phyloP scores from a whole-genome alignment of 2,797 vertebrate genomes.

The Synaphobranchus kaupii region DNA sequence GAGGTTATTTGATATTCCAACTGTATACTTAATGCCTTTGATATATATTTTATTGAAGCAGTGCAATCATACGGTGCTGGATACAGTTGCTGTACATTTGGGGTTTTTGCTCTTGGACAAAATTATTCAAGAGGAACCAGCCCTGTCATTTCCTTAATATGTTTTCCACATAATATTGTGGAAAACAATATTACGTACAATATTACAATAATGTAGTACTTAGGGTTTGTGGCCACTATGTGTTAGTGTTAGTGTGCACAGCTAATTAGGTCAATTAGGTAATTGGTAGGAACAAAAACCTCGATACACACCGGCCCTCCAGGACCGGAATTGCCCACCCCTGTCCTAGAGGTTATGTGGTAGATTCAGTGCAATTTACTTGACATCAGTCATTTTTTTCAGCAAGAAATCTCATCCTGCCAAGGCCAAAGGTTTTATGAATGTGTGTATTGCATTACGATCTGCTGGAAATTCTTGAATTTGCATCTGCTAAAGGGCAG shows the following conservation, averaged over 20 bases:
- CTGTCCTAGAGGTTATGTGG: not conserved
- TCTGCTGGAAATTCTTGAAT: not conserved
- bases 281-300: too few relatives aligned
- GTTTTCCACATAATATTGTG: too few relatives aligned
- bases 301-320: too few relatives aligned
- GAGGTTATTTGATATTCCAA: not conserved
- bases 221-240: too few relatives aligned
- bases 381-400: not conserved
- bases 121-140: too few relatives aligned
- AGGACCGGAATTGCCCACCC: too few relatives aligned
- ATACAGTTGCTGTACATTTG: not conserved
- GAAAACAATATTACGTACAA: too few relatives aligned
- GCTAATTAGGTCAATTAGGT: too few relatives aligned
- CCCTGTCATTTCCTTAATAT: too few relatives aligned
- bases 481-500: not conserved
- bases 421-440: constrained; percentile 7
- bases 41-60: not conserved
- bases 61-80: not conserved
- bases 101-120: not conserved
- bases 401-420: not conserved
- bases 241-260: too few relatives aligned
- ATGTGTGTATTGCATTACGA: not conserved
- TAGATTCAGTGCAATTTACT: not conserved
- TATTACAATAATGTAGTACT: too few relatives aligned
- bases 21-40: not conserved